A percentile compares a stretch with the other conserved stretches of the same genome.
phyloP scores from a whole-genome alignment of 1,140 invertebrate genomes.

The Scaptomyza hsui region DNA sequence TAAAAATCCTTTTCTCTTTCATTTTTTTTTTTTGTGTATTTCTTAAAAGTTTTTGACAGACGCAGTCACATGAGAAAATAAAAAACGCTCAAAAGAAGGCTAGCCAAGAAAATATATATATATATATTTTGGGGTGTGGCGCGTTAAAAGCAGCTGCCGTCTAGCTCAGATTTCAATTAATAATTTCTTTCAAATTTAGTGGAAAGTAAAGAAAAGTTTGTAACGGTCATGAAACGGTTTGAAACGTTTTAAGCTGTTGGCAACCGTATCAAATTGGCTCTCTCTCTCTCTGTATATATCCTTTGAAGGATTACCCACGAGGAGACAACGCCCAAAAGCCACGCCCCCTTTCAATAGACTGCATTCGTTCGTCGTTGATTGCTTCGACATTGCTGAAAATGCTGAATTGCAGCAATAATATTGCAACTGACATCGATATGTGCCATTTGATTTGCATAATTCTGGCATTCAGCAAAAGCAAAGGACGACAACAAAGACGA shows the following conservation, averaged over 20 bases:
- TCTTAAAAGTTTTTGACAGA: slow-evolving; percentile 74
- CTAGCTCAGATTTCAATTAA: slow-evolving; percentile 46
- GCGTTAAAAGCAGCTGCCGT: slow-evolving; percentile 14
- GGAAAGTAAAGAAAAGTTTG: background rate
- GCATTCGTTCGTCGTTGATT: slow-evolving; percentile 41
- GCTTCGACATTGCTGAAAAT: slow-evolving; percentile 58
- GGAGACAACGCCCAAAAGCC: slow-evolving; percentile 36
- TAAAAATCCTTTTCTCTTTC: slow-evolving; percentile 57
- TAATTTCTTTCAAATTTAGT: background rate
- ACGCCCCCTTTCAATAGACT: background rate
- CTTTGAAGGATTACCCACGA: slow-evolving; percentile 41
- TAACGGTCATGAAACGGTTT: slow-evolving; percentile 2
- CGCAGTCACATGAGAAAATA: slow-evolving; percentile 63
- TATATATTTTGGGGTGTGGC: slow-evolving; percentile 24
- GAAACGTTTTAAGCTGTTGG: background rate
- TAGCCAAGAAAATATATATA: slow-evolving; percentile 3
- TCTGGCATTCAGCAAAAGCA: slow-evolving; percentile 53
- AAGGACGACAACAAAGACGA: slow-evolving; percentile 28
- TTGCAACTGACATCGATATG: slow-evolving; percentile 77
- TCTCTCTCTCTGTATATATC: slow-evolving; percentile 8
- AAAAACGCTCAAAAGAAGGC: slow-evolving; percentile 26
- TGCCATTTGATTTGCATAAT: slow-evolving; percentile 81
- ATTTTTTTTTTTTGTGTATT: slow-evolving; percentile 40
- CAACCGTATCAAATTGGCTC: slow-evolving; percentile 29
- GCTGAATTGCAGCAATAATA: slow-evolving; percentile 81